phyloP scores from a whole-genome alignment of 2,888 invertebrate genomes.

The Mythimna albipuncta region DNA sequence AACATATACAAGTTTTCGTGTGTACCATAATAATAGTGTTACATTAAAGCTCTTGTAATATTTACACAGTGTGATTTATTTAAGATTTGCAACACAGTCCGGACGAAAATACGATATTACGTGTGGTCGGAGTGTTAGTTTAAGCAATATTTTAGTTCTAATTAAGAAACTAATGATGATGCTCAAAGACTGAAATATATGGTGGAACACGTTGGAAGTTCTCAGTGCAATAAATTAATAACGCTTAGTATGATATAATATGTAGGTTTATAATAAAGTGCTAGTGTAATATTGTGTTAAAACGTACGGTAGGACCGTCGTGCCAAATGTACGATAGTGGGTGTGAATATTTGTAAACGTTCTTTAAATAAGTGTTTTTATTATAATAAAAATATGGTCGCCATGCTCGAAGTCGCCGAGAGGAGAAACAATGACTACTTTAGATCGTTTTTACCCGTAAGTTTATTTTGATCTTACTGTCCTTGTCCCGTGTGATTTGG shows the following conservation, averaged over 20 bases:
- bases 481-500: too few species aligned
- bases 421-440: slow-evolving; percentile 84
- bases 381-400: slow-evolving; percentile 76
- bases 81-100: slow-evolving; percentile 22
- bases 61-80: slow-evolving; percentile 3
- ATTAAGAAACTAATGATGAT: slow-evolving; percentile 38
- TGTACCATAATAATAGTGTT: slow-evolving; percentile 27
- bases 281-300: slow-evolving; percentile 60
- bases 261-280: slow-evolving; percentile 28
- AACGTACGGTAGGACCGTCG: slow-evolving; percentile 60
- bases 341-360: slow-evolving; percentile 75
- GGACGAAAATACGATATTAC: slow-evolving; percentile 55
- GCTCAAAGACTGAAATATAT: slow-evolving; percentile 50
- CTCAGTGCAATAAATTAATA: slow-evolving; percentile 57
- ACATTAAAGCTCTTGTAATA: slow-evolving; percentile 5
- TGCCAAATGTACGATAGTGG: slow-evolving; percentile 76
- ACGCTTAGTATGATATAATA: slow-evolving; percentile 35
- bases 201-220: slow-evolving; percentile 36
- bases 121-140: slow-evolving; percentile 51
- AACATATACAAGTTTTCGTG: slow-evolving; percentile 42
- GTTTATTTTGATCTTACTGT: slow-evolving; percentile 59
- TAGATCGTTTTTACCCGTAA: slow-evolving; percentile 86
- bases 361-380: slow-evolving; percentile 75
- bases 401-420: slow-evolving; percentile 79
- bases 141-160: slow-evolving; percentile 44